phyloP scores from a whole-genome alignment of 2,797 vertebrate species.

The Salmo trutta region DNA sequence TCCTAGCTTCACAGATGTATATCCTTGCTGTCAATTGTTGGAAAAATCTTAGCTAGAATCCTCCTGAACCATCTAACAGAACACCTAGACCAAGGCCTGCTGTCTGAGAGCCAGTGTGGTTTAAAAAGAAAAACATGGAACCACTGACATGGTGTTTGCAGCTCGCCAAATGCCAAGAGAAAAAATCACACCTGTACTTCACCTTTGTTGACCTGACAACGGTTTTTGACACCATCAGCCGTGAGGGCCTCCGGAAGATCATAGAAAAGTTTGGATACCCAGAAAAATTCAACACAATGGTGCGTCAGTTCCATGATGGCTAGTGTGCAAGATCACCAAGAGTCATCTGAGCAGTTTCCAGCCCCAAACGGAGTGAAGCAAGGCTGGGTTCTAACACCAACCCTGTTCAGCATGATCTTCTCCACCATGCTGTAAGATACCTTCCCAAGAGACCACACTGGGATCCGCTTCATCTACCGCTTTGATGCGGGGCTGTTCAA shows the following conservation, averaged over 20 bases:
- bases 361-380: constrained; percentile 12
- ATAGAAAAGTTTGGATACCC: constrained; percentile 8
- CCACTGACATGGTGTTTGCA: constrained; percentile 18
- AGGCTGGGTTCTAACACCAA: constrained; percentile 2
- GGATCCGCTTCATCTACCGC: constrained; percentile 12
- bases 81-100: not conserved
- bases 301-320: constrained; percentile 14
- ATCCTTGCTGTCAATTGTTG: no score
- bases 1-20: no score
- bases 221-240: not conserved
- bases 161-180: constrained; percentile 17
- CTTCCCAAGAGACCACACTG: constrained; percentile 4
- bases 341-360: not conserved
- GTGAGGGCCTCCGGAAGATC: constrained; percentile 10
- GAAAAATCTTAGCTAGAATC: no score
- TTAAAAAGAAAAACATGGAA: constrained; percentile 9
- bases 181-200: constrained; percentile 7
- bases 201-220: constrained; percentile 19
- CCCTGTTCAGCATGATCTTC: constrained; percentile 5
- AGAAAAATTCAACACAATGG: not conserved
- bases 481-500: not conserved
- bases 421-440: not conserved
- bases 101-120: constrained; percentile 17
- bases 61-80: not conserved
- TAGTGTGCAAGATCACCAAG: not conserved